These are phyloP conservation scores for Lophochroa leadbeateri DNA, from an alignment of 2,113 vertebrate genomes.

Conservation along the genomic window DNA sequence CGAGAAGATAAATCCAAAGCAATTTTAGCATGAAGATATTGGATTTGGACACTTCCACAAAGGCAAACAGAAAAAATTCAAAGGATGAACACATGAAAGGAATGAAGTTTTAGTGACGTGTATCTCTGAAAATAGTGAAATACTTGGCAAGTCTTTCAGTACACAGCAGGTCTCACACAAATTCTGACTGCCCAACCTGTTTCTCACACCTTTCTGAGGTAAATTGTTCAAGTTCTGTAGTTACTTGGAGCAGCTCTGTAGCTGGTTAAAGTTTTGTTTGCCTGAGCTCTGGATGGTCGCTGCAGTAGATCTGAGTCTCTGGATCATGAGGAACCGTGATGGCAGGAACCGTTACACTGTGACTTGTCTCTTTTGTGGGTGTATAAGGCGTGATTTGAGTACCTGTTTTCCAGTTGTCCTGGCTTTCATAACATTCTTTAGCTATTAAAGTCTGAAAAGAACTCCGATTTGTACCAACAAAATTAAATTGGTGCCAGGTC, in stretches of 20 bases:
- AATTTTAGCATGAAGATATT: neutral
- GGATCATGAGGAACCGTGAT: neutral
- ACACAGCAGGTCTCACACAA: neutral
- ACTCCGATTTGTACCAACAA: neutral
- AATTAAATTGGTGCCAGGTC: neutral
- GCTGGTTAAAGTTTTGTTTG: neutral
- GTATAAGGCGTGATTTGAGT: neutral
- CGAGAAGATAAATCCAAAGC: neutral
- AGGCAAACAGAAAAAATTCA: neutral
- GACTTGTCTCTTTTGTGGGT: neutral
- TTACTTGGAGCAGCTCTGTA: neutral
- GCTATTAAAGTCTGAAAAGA: neutral
- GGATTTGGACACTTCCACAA: neutral
- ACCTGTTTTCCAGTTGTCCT: neutral
- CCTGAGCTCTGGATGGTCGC: neutral
- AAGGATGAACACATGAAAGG: neutral
- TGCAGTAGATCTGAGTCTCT: neutral
- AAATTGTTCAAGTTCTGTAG: neutral
- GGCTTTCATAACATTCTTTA: neutral
- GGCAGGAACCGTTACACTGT: neutral
- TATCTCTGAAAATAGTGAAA: neutral
- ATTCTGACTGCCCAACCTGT: neutral
- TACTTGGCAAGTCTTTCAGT: neutral
- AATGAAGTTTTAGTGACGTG: neutral
- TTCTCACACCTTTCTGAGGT: neutral